A percentile compares a stretch with the other conserved stretches of the same genome.
Evolutionary conservation across 2,113 vertebrate genomes (phyloP).

Genomic region (Vicugna pacos): DNA sequence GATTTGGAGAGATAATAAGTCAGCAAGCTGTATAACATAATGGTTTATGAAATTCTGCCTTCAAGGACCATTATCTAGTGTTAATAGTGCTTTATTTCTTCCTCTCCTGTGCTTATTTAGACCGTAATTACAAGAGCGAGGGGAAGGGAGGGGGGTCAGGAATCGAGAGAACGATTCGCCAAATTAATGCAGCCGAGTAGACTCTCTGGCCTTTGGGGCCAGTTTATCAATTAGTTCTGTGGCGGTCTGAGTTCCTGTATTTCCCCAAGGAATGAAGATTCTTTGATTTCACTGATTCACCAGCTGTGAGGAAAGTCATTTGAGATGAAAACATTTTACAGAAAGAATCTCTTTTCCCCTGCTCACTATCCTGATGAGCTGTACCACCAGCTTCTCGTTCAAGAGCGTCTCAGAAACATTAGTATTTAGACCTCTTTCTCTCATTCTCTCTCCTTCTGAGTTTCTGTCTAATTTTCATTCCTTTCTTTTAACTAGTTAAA

Average conservation of each 20-base stretch:
- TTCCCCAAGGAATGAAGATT: constrained; percentile 44
- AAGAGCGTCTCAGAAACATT: not conserved
- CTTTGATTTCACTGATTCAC: constrained; percentile 44
- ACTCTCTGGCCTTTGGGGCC: constrained; percentile 43
- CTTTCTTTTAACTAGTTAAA: not conserved
- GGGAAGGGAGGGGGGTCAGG: constrained; percentile 4
- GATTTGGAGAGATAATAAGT: constrained; percentile 61
- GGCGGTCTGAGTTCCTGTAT: not conserved
- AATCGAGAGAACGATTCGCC: constrained; percentile 58
- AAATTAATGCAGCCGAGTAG: constrained; percentile 38
- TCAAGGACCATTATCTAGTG: constrained; percentile 76
- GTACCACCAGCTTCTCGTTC: not conserved
- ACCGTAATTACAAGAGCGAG: constrained; percentile 67
- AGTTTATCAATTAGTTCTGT: constrained; percentile 65
- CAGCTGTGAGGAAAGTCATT: constrained; percentile 43
- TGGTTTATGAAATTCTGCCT: constrained; percentile 76
- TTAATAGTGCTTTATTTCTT: constrained; percentile 76
- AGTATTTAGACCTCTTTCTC: not conserved
- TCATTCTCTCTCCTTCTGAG: not conserved
- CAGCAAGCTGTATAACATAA: constrained; percentile 64
- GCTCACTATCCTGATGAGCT: not conserved
- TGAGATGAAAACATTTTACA: constrained; percentile 51
- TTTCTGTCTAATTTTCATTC: not conserved
- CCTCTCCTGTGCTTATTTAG: constrained; percentile 77
- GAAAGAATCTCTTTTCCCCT: not conserved